These are phyloP conservation scores for Schlechtendalia chinensis DNA, from an alignment of 1,140 invertebrate genomes.

Conservation along the genomic window DNA sequence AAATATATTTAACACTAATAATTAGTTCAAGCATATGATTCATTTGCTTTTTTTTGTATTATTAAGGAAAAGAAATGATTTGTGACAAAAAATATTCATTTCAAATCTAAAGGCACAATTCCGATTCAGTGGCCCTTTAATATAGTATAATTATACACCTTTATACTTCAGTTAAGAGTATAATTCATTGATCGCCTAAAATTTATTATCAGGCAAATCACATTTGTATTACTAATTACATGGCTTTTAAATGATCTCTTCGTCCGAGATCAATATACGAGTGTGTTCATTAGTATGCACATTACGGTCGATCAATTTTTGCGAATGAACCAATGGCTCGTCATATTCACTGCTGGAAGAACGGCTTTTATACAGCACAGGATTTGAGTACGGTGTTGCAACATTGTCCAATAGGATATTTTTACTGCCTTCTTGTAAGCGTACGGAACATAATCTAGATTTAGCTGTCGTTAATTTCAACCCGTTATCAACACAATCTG, in stretches of 20 bases:
- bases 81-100: too few relatives aligned
- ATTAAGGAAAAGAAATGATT: too few relatives aligned
- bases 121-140: too few relatives aligned
- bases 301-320: constrained; percentile 26
- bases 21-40: too few relatives aligned
- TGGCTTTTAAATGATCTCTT: constrained; percentile 25
- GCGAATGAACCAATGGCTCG: constrained; percentile 50
- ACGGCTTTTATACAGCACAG: constrained; percentile 53
- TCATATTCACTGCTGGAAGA: constrained; percentile 38
- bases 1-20: too few relatives aligned
- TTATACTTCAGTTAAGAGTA: not conserved
- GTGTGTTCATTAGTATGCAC: constrained; percentile 22
- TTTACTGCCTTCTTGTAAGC: constrained; percentile 70
- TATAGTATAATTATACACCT: too few relatives aligned
- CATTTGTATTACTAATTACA: not conserved
- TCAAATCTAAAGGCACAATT: too few relatives aligned
- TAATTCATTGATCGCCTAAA: not conserved
- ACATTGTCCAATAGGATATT: constrained; percentile 76
- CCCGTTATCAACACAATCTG: constrained; percentile 50
- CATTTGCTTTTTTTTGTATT: too few relatives aligned
- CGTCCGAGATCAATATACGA: constrained; percentile 30
- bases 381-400: constrained; percentile 51
- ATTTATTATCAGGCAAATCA: constrained; percentile 4
- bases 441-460: constrained; percentile 69
- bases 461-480: constrained; percentile 57